Base-by-base conservation (phyloP, 2,888 invertebrate genomes). In the Cordylochernes scorpioides region DNA sequence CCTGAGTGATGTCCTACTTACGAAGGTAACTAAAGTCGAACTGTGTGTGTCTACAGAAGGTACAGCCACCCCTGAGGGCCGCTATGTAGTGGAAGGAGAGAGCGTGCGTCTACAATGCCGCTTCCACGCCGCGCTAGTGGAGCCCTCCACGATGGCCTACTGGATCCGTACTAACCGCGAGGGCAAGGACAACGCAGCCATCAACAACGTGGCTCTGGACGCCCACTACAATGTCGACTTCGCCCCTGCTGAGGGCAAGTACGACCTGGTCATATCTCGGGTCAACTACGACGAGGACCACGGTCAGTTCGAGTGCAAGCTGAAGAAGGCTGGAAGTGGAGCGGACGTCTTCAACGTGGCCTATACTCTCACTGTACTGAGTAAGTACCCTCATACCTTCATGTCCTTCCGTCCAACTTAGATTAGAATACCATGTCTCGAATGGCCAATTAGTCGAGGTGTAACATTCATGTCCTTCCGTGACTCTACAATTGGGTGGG, bases 201-300 rank as follows among this genome's bases (percentile, higher is more conserved):
- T 84, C 46, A 71, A 70, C 35, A 63, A 67, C 43, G 67, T 69
- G 30, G 69, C 77, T 28, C 59, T 84, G 41, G 74, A 74, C 48
- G 67, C 67, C 39, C 71, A 75, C 54, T 84, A 84, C 60, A 69
- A 73, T 53, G 61, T 75, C 46, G 71, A 71, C 48, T 72, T 68
- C 53, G 65, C 67, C 40, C 74, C 77, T 24, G 63, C 63, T 33
- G 65, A 68, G 36, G 84, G 86, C 34, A 64, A 67, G 21, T 88
- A 84, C 60, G 82, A 86, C 57, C 62, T 88, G 45, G 63, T 71
- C 53, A 80, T 88, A 46, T 65, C 69, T 40, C 77, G 75, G 51
- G 77, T 82, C 27, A 72, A 75, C 28, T 86, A 82, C 58, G 75
- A 71, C 49, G 63, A 74, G 13, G 84, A 80, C 60, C 82, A 82